Evolutionary conservation across 2,797 vertebrate species (phyloP), one percentile per base, ranked within the genome.

Genomic region (Pelodytes ibericus): DNA sequence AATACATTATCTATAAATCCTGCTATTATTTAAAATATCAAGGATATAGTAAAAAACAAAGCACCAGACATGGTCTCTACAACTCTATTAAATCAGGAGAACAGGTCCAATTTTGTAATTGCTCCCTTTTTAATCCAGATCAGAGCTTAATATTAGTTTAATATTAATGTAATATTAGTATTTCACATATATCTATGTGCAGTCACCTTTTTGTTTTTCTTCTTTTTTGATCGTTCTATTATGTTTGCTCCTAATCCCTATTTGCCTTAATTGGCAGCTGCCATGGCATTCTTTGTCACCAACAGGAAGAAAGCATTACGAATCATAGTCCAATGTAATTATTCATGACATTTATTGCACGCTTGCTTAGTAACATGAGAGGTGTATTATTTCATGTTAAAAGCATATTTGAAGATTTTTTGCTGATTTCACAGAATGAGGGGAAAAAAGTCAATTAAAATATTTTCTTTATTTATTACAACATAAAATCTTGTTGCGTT

Each of bases 241-340:
- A 33, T 73, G 60, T 65, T 65, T 73, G 30, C 71, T 56, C 31
- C 25, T 20, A 31, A 20, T 30, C 10, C 18, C 41, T 73, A 4
- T 64, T 73, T 64, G 71, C 44, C 33, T 39, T 27, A 72, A 15
- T 63, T 64, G 60, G 47, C 61, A 73, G 60, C 47, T 73, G 29
- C 15, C 71, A 4, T n/a, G 44, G 53, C 22, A 41, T 20, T 27
- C 59, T 61, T 71, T n/a, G n/a, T 62, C 58, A 20, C 13, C 39
- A 26, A 31, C 29, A 26, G 11, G 33, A 36, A 64, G 60, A 20
- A 63, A 63, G 53, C 44, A 51, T 53, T 3, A 2, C 16, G 15
- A 33, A 36, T 11, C 11, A 15, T 16, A 16, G 41, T 16, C 7
- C 15, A 16, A 16, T 44, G 41, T 44, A 44, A 44, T 44, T 44